Evolutionary conservation across 2,113 vertebrate genomes (phyloP), one percentile per base, ranked within the genome.

Genomic region (Crotalus tigris): DNA sequence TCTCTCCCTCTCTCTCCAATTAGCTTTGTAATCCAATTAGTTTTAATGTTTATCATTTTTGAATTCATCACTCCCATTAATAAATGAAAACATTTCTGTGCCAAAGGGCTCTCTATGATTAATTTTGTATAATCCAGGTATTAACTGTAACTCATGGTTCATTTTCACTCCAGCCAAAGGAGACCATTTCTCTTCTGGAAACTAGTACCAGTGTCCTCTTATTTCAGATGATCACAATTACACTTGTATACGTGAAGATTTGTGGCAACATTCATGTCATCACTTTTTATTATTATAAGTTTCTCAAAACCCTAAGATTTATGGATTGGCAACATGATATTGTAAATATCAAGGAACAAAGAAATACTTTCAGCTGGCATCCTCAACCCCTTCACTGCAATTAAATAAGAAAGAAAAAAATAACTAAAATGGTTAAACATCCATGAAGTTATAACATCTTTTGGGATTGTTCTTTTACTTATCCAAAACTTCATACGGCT

Each of bases 21-120:
- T 94, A 94, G 94, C 92, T 96, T 93, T 95, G 93, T 97, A 96
- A 96, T 33, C 39, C 88, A 95, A 96, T 96, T 96, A 95, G 86
- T 69, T 96, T 96, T 94, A 96, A 94, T 94, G 94, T 96, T 95
- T 94, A 94, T 96, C 95, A 95, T 92, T 93, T 96, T 95, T 23
- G 1, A 94, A 95, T 95, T 95, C 95, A 93, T 81, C 91, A 94
- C 96, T 96, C 96, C 93, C 95, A 97, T 97, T 95, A 96, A 95
- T 95, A 90, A 96, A 95, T 95, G 93, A 93, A 96, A 96, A 92
- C 75, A 93, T 95, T 94, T 95, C 87, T 93, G 81, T 39, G 88
- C 55, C 0, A 61, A 94, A 58, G 21, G 85, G 21, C 94, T 95
- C 89, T 39, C 85, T 88, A 59, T 46, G 54, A 85, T 53, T 93